Conservation (phyloP, 2,797 vertebrate species). For the Myotis myotis region DNA sequence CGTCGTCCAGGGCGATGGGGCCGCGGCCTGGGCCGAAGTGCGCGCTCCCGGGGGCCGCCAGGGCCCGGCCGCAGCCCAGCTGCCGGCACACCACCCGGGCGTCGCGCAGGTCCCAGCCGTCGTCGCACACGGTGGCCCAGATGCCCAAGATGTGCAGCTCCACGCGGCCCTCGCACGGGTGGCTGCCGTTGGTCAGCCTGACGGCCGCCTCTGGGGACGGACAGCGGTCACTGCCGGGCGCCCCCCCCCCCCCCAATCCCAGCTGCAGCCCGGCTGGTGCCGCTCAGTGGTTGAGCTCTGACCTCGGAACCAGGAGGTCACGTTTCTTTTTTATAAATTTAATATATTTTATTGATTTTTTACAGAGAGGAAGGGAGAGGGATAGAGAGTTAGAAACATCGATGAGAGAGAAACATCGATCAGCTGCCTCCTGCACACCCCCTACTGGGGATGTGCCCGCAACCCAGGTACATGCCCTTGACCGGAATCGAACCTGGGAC, state of each 20-base stretch:
- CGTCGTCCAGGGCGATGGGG: slow-evolving; percentile 92
- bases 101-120: slow-evolving; percentile 55
- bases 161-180: slow-evolving; percentile 57
- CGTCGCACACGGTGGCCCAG: slow-evolving; percentile 65
- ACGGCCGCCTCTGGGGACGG: neutral
- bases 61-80: slow-evolving; percentile 62
- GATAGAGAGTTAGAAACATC: too few relatives aligned
- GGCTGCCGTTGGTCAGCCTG: slow-evolving; percentile 39
- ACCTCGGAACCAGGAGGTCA: too few relatives aligned
- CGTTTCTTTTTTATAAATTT: too few relatives aligned
- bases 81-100: slow-evolving; percentile 72
- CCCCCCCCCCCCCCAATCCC: slow-evolving; percentile 49
- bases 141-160: slow-evolving; percentile 47
- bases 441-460: too few relatives aligned
- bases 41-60: slow-evolving; percentile 90
- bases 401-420: too few relatives aligned
- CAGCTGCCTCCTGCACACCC: too few relatives aligned
- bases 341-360: too few relatives aligned
- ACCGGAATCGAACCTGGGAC: too few relatives aligned
- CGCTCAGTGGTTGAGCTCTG: neutral
- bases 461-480: too few relatives aligned
- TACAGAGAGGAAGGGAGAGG: too few relatives aligned
- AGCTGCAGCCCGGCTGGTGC: too few relatives aligned
- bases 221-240: neutral
- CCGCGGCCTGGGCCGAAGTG: slow-evolving; percentile 92